A percentile compares a stretch with the other conserved stretches of the same genome.
phyloP scores from a whole-genome alignment of 2,888 invertebrate species.

The Andrena chrysosceles region DNA sequence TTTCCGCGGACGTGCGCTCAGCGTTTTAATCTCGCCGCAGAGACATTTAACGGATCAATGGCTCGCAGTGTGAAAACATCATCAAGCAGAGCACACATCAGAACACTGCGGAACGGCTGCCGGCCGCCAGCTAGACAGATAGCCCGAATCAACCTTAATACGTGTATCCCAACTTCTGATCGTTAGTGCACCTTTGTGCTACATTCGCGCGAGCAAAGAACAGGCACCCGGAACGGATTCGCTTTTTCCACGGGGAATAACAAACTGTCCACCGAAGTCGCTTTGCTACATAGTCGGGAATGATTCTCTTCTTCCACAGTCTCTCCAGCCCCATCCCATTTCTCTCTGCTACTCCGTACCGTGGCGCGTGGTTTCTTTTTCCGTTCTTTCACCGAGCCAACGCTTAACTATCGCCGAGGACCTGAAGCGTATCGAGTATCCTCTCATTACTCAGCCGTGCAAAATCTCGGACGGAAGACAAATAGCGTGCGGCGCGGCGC shows the following conservation, averaged over 20 bases:
- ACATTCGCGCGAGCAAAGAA: conserved; percentile 35
- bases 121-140: no score
- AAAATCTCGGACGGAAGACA: conserved; percentile 75
- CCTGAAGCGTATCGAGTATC: conserved; percentile 62
- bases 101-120: no score
- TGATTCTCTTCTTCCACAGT: conserved; percentile 34
- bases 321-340: conserved; percentile 10
- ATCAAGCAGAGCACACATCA: no score
- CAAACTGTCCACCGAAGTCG: conserved; percentile 35
- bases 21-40: no score
- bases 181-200: background rate
- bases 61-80: no score
- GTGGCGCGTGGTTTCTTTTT: background rate
- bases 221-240: conserved; percentile 43
- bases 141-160: background rate
- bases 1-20: no score
- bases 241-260: conserved; percentile 47
- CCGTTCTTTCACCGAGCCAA: background rate
- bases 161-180: background rate
- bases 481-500: conserved; percentile 74
- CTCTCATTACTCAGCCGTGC: conserved; percentile 60
- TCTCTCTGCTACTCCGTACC: background rate
- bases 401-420: conserved; percentile 64
- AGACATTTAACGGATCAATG: background rate
- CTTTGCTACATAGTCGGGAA: conserved; percentile 31